Percentiles rank a stretch among this genome's conserved stretches.
Conservation (phyloP, 2,888 invertebrate species). For the Xestia sexstrigata region DNA sequence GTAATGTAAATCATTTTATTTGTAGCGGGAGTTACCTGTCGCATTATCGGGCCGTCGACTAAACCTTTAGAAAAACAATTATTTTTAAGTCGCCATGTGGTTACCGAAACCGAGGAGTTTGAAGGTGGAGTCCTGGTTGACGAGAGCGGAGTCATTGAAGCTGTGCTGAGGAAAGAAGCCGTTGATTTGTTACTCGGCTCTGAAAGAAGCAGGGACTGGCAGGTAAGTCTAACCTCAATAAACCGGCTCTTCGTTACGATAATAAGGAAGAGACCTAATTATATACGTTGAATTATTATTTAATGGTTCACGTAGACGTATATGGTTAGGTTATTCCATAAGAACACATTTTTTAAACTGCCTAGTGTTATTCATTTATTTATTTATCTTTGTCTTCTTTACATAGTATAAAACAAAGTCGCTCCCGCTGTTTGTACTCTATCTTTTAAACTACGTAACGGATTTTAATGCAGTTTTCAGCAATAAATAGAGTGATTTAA, state of each 20-base stretch:
- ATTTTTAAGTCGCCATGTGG: slow-evolving; percentile 85
- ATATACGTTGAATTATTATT: neutral
- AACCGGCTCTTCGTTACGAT: neutral
- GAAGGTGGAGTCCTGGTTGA: slow-evolving; percentile 91
- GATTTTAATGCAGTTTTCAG: too few species aligned
- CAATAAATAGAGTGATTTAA: too few species aligned
- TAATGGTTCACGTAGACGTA: slow-evolving; percentile 9
- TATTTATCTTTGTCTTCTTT: neutral
- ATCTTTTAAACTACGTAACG: too few species aligned
- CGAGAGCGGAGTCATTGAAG: slow-evolving; percentile 90
- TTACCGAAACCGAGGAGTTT: slow-evolving; percentile 87
- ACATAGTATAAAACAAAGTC: too few species aligned
- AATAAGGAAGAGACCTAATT: slow-evolving; percentile 2
- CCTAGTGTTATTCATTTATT: neutral
- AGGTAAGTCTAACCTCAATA: slow-evolving; percentile 48
- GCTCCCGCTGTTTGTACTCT: too few species aligned
- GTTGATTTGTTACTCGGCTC: slow-evolving; percentile 72
- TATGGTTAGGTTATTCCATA: neutral
- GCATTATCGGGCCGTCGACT: slow-evolving; percentile 46
- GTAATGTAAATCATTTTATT: slow-evolving; percentile 40
- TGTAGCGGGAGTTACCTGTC: slow-evolving; percentile 54
- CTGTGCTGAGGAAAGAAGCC: slow-evolving; percentile 85
- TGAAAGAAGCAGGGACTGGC: slow-evolving; percentile 67
- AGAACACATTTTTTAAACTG: neutral
- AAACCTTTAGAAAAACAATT: slow-evolving; percentile 72